Percentiles rank a stretch among this genome's conserved stretches.
phyloP scores from a whole-genome alignment of 2,797 vertebrate species.

The Loris lydekkerianus region DNA sequence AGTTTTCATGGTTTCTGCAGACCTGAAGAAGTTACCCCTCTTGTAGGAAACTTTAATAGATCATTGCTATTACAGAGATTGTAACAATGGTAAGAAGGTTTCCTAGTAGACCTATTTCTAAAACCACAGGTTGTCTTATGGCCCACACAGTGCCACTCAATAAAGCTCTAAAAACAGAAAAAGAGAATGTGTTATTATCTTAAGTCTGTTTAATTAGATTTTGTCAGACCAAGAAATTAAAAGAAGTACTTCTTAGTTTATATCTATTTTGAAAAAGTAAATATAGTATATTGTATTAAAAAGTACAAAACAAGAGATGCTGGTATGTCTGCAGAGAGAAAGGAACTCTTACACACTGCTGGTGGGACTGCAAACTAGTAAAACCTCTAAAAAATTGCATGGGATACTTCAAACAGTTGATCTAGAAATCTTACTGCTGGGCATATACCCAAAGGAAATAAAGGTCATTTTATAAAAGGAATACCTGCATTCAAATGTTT shows the following conservation, averaged over 20 bases:
- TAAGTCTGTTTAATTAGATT: not conserved
- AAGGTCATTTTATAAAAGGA: too few species aligned
- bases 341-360: too few species aligned
- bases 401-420: too few species aligned
- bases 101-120: not conserved
- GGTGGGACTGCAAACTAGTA: too few species aligned
- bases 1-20: not conserved
- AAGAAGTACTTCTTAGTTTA: not conserved
- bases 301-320: too few species aligned
- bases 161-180: not conserved
- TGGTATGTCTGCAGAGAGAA: too few species aligned
- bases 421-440: too few species aligned
- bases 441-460: too few species aligned
- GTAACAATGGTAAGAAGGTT: not conserved
- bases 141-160: not conserved
- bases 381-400: too few species aligned
- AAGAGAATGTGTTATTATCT: not conserved
- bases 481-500: too few species aligned
- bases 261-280: not conserved
- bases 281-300: not conserved
- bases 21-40: not conserved
- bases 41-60: not conserved
- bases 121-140: not conserved
- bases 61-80: not conserved
- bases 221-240: conserved; percentile 3